These are phyloP conservation scores for Pocillopora damicornis DNA, from an alignment of 64 coral and sea anemone genomes.

Conservation along the genomic window DNA sequence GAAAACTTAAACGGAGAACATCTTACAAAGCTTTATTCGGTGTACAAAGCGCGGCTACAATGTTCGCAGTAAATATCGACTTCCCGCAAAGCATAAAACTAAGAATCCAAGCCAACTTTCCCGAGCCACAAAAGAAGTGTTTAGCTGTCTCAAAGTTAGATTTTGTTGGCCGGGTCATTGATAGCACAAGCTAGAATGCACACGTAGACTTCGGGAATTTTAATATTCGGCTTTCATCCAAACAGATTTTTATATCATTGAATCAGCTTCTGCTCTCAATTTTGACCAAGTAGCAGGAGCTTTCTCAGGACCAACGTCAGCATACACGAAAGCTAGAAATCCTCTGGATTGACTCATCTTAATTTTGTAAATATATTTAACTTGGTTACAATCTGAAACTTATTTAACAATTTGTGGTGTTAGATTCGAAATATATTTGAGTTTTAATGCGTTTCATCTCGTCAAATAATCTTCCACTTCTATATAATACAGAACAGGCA, in stretches of 20 bases:
- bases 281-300: no score
- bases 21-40: background rate
- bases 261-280: no score
- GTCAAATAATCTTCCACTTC: background rate
- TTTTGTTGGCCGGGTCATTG: background rate
- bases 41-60: background rate
- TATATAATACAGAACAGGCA: background rate
- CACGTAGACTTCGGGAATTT: no score
- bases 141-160: constrained; percentile 2
- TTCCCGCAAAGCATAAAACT: background rate
- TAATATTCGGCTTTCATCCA: no score
- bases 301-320: no score
- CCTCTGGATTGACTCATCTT: background rate
- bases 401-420: background rate
- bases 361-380: background rate
- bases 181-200: no score
- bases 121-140: background rate
- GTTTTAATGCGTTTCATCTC: background rate
- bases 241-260: no score
- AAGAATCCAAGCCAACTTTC: background rate
- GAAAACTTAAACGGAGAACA: background rate
- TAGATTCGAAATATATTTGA: background rate
- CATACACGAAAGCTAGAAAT: no score
- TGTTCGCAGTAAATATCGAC: background rate
- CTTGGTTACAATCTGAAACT: background rate